phyloP scores from a whole-genome alignment of 2,797 vertebrate species.

The Crenichthys baileyi region DNA sequence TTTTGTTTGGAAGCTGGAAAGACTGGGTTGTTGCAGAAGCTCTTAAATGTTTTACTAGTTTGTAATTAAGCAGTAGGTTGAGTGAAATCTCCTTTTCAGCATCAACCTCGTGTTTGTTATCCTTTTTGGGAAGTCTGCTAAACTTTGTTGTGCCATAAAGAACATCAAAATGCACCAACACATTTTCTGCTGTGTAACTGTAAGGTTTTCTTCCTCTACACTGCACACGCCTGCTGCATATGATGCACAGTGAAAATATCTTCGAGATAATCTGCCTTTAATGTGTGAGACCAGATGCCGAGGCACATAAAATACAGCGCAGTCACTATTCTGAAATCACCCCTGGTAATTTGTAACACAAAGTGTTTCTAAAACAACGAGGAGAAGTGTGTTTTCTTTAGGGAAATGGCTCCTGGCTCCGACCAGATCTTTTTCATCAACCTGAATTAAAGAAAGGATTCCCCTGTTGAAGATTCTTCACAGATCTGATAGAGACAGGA shows the following conservation, averaged over 20 bases:
- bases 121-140: not conserved
- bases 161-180: not conserved
- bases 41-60: too few relatives aligned
- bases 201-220: not conserved
- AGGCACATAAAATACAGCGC: not conserved
- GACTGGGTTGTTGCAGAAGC: too few relatives aligned
- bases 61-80: too few relatives aligned
- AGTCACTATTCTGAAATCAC: not conserved
- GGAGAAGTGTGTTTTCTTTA: conserved; percentile 43
- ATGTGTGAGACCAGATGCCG: not conserved
- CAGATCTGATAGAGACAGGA: not conserved
- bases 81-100: too few relatives aligned
- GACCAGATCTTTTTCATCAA: conserved; percentile 26
- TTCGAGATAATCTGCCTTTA: conserved; percentile 5
- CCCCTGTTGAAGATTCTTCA: conserved; percentile 12
- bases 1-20: too few relatives aligned
- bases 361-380: conserved; percentile 49
- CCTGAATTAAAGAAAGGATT: conserved; percentile 34
- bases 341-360: conserved; percentile 18
- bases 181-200: not conserved
- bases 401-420: conserved; percentile 21
- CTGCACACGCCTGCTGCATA: not conserved
- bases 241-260: not conserved
- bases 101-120: not conserved
- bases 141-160: not conserved